A percentile compares a stretch with the other conserved stretches of the same genome.
phyloP scores from a whole-genome alignment of 2,888 invertebrate genomes.

The Macrophya alboannulata region DNA sequence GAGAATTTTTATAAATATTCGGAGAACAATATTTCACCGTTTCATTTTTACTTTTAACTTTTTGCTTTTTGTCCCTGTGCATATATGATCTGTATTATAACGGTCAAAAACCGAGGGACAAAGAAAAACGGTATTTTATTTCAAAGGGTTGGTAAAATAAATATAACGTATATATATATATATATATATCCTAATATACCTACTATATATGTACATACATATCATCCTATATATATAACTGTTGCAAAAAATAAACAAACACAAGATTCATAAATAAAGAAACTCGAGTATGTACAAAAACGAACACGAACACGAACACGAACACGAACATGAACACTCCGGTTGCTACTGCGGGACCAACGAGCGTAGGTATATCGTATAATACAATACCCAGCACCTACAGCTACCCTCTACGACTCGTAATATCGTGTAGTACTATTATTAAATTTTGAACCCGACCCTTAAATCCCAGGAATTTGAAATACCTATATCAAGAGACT shows the following conservation, averaged over 20 bases:
- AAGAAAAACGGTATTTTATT: neutral
- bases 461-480: neutral
- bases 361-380: slow-evolving; percentile 8
- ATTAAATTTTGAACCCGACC: slow-evolving; percentile 29
- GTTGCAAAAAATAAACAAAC: neutral
- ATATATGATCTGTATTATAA: neutral
- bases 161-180: neutral
- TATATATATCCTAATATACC: too few species aligned
- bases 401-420: slow-evolving; percentile 15
- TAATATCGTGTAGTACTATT: slow-evolving; percentile 27
- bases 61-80: too few species aligned
- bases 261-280: slow-evolving; percentile 8
- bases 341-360: neutral
- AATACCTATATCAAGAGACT: too few species aligned
- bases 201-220: too few species aligned
- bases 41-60: too few species aligned
- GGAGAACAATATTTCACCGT: too few species aligned
- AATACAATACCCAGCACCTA: neutral
- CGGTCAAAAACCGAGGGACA: neutral
- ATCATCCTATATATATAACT: neutral
- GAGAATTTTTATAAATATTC: too few species aligned
- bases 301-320: neutral
- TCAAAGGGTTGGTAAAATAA: neutral
- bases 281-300: slow-evolving; percentile 10
- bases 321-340: too few species aligned